A percentile compares a stretch with the other conserved stretches of the same genome.
Conservation (phyloP, 1,140 invertebrate species). For the Drosophila sproati region DNA sequence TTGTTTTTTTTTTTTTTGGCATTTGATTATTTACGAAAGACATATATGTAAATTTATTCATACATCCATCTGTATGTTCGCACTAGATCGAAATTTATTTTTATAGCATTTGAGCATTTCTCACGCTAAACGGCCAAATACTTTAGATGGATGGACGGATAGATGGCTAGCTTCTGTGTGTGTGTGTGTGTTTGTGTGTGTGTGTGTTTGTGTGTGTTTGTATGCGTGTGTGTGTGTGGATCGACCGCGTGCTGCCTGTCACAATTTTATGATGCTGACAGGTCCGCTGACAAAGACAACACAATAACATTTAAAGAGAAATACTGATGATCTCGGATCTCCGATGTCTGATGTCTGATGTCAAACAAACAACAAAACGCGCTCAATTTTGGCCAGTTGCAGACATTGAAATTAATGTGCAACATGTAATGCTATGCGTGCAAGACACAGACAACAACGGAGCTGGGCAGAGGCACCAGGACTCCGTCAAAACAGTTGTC, state of each 20-base stretch:
- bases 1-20: background rate
- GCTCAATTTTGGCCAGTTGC: no score
- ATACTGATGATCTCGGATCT: background rate
- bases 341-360: no score
- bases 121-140: background rate
- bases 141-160: conserved; percentile 38
- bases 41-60: background rate
- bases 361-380: no score
- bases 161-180: background rate
- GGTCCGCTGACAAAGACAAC: conserved; percentile 43
- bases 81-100: conserved; percentile 15
- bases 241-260: conserved; percentile 69
- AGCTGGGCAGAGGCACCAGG: no score
- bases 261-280: conserved; percentile 56
- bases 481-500: no score
- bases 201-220: background rate
- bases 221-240: conserved; percentile 15
- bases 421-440: no score
- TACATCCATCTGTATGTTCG: conserved; percentile 5
- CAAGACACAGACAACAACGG: no score
- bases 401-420: no score
- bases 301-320: background rate
- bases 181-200: background rate
- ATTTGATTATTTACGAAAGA: conserved; percentile 6
- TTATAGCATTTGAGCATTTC: conserved; percentile 2